Evolutionary conservation across 2,888 invertebrate genomes (phyloP).

Genomic region (Hanleya hanleyi): DNA sequence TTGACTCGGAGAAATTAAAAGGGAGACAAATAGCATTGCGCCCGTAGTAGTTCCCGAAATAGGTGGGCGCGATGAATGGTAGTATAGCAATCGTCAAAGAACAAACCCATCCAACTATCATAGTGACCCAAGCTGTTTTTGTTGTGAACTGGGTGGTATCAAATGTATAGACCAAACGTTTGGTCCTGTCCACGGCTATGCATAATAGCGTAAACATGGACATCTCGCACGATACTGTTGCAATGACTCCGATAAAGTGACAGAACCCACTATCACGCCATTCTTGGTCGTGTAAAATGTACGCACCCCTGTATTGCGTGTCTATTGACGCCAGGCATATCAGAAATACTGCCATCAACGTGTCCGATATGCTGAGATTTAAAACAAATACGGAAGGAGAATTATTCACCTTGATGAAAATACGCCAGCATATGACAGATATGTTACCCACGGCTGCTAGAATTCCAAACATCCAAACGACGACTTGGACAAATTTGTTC

Average conservation of each 20-base stretch:
- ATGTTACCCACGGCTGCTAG: conserved; percentile 78
- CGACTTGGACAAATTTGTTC: conserved; percentile 58
- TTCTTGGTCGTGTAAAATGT: conserved; percentile 77
- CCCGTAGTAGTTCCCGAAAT: not conserved
- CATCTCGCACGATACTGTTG: conserved; percentile 46
- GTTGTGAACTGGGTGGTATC: not conserved
- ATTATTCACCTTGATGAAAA: conserved; percentile 40
- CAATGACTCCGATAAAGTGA: conserved; percentile 77
- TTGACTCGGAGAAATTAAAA: not conserved
- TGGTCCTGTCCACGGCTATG: conserved; percentile 48
- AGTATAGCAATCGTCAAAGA: not conserved
- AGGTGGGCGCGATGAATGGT: not conserved
- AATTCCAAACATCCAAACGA: conserved; percentile 79
- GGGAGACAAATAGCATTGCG: not conserved
- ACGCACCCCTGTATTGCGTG: conserved; percentile 76
- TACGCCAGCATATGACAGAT: conserved; percentile 65
- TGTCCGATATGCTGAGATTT: conserved; percentile 79
- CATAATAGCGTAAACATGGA: conserved; percentile 45
- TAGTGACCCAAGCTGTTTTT: not conserved
- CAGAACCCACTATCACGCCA: conserved; percentile 79
- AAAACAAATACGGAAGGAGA: conserved; percentile 77
- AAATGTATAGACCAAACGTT: conserved; percentile 45
- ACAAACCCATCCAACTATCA: not conserved
- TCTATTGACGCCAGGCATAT: conserved; percentile 78
- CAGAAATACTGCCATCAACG: conserved; percentile 80